A percentile compares a stretch with the other conserved stretches of the same genome.
Evolutionary conservation across 2,113 vertebrate species (phyloP).

Genomic region (Lota lota): DNA sequence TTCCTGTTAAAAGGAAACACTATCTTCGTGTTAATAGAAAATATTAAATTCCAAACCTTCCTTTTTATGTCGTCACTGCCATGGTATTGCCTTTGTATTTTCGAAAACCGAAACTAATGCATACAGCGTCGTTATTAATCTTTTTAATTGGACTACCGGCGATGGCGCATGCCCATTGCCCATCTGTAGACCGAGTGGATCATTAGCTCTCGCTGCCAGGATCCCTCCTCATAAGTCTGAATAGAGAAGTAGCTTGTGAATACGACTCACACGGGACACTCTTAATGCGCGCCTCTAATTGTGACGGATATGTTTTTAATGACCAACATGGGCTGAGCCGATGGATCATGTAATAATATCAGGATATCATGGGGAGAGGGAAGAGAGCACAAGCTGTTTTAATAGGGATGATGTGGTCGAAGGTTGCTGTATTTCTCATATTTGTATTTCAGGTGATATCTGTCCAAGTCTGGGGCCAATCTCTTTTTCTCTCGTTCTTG

Average conservation of each 20-base stretch:
- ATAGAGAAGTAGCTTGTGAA: slow-evolving; percentile 32
- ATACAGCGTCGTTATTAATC: slow-evolving; percentile 36
- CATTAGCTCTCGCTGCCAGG: slow-evolving; percentile 59
- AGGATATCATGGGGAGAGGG: slow-evolving; percentile 23
- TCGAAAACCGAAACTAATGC: slow-evolving; percentile 45
- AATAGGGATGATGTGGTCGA: slow-evolving; percentile 58
- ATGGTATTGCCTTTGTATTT: neutral
- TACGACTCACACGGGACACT: slow-evolving; percentile 52
- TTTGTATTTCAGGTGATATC: slow-evolving; percentile 63
- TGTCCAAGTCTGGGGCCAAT: slow-evolving; percentile 33
- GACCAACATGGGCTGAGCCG: slow-evolving; percentile 36
- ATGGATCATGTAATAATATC: slow-evolving; percentile 40
- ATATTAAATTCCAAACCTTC: too few relatives aligned
- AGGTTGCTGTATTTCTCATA: slow-evolving; percentile 58
- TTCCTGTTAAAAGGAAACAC: neutral
- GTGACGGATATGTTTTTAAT: slow-evolving; percentile 74
- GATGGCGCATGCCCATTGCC: slow-evolving; percentile 48
- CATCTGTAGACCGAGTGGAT: slow-evolving; percentile 59
- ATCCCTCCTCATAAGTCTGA: slow-evolving; percentile 45
- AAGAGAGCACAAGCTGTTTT: slow-evolving; percentile 29
- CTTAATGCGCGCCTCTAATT: slow-evolving; percentile 66
- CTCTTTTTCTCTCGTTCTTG: slow-evolving; percentile 10
- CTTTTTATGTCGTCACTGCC: too few relatives aligned
- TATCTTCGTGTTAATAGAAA: neutral
- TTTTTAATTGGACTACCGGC: slow-evolving; percentile 62